These are phyloP conservation scores for Xylocopa sonorina DNA, from an alignment of 1,140 invertebrate species.

Conservation along the genomic window DNA sequence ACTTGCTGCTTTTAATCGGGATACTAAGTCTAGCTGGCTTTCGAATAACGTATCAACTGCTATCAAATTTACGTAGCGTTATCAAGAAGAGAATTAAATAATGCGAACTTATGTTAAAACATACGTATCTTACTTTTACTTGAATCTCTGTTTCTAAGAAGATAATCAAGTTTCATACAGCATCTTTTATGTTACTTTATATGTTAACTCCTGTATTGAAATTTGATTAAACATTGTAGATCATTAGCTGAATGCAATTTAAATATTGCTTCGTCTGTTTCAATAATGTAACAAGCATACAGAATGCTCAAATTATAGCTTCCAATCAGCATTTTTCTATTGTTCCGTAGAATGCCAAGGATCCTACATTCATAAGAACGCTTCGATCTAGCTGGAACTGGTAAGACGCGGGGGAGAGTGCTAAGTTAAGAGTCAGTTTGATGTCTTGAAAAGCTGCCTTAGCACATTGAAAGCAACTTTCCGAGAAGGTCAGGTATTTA, in stretches of 20 bases:
- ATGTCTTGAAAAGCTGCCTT: conserved; percentile 21
- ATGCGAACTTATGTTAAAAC: no score
- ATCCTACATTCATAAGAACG: conserved; percentile 27
- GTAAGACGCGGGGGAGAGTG: conserved; percentile 3
- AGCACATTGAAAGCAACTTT: conserved; percentile 34
- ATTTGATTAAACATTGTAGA: no score
- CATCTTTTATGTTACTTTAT: no score
- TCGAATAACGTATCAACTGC: background rate
- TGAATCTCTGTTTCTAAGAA: no score
- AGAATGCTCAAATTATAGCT: background rate
- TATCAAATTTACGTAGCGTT: background rate
- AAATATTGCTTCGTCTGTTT: no score
- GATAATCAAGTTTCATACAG: no score
- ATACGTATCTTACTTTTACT: background rate
- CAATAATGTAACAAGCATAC: background rate
- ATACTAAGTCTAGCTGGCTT: background rate
- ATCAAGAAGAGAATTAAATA: background rate
- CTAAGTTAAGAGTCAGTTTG: conserved; percentile 17
- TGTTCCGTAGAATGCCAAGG: conserved; percentile 27
- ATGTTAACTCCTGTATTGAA: no score
- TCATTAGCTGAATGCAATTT: no score
- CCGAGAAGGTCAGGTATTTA: conserved; percentile 12
- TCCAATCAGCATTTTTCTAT: conserved; percentile 9
- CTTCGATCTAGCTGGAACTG: background rate
- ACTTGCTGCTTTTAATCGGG: background rate